Base-by-base conservation (phyloP, 2,888 invertebrate species). In the Salticus scenicus region DNA sequence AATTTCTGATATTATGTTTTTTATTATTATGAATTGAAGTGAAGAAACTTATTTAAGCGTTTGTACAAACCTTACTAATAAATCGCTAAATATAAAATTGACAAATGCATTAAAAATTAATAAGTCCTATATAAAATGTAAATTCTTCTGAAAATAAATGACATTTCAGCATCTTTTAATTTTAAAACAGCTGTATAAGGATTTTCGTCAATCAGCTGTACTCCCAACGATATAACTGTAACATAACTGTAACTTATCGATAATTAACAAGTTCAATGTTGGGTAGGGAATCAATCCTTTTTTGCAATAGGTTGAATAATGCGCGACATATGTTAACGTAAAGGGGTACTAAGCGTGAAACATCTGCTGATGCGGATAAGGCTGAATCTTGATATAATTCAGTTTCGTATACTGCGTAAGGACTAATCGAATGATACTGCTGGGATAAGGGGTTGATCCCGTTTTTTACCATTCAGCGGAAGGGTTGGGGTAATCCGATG, bases 321-420 rank as follows among this genome's bases (percentile, higher is more conserved):
- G 20, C 63, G 83, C 67, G 83, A 83, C 83, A 83, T 73, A 72
- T 83, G 83, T 77, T 76, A 51, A 74, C 51, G 64, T 20, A n/a
- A n/a, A n/a, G 37, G 66, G 83, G 73, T 67, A 31, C 47, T 27
- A 33, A 63, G 37, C 42, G 31, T 42, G 47, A 51, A 71, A 72
- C 83, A 83, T 83, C 83, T 83, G 83, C 64, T 72, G 47, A 27
- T 10, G 7, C 17, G 47, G 69, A 57, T 57, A 57, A 57, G 57
- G 24, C 17, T 57, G 24, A 24, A 57, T 57, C 57, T 17, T 17
- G 24, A 24, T 24, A 57, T 57, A 57, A 57, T 57, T 20, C 24
- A 24, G 57, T 57, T 57, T 57, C 24, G 57, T 4, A 57, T n/a
- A 12, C 57, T 24, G 57, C 24, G 57, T 24, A 12, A 57, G 1